Base-by-base conservation (phyloP, 2,113 vertebrate genomes). In the Tapirus terrestris region DNA sequence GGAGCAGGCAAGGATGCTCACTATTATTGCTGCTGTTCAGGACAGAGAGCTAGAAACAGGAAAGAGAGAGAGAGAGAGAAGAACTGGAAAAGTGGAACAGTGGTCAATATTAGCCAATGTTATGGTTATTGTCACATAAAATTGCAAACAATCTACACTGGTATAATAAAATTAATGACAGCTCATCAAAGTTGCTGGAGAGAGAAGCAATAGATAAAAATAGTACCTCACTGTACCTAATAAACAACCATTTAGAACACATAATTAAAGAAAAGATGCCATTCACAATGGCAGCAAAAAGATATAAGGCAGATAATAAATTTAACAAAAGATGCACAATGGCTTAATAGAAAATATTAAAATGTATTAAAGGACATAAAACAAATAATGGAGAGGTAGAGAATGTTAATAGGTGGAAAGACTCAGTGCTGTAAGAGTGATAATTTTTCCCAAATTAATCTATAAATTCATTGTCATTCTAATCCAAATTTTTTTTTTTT, bases 341-440 rank as follows among this genome's bases (percentile, higher is more conserved):
- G 72, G 67, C 31, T 93, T 90, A 96, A n/a, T 63, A 12, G 25
- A 84, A 89, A 96, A 89, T 68, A 72, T 33, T n/a, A 36, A 90
- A 43, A 67, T 60, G 14, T 58, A 53, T 79, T 80, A 27, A 84
- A 96, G 39, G 36, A 80, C 36, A 65, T 39, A 93, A 85, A 85
- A 53, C 27, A 89, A 83, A 70, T 79, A 77, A 51, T 39, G 48
- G 36, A 39, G n/a, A 73, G 1, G 14, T 9, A 56, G 7, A 92
- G 48, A 89, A 48, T 81, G 5, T 51, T 67, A 68, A 65, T 20
- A 89, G 56, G 67, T 31, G 2, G 36, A 88, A 70, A 88, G n/a
- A 72, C 1, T 72, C 25, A 16, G 18, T 56, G 18, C 45, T 67
- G 5, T 79, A 51, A 85, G 75, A 89, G 63, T 87, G 20, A 48